Base-by-base conservation (phyloP, 2,888 invertebrate species). In the Subacronicta megacephala region DNA sequence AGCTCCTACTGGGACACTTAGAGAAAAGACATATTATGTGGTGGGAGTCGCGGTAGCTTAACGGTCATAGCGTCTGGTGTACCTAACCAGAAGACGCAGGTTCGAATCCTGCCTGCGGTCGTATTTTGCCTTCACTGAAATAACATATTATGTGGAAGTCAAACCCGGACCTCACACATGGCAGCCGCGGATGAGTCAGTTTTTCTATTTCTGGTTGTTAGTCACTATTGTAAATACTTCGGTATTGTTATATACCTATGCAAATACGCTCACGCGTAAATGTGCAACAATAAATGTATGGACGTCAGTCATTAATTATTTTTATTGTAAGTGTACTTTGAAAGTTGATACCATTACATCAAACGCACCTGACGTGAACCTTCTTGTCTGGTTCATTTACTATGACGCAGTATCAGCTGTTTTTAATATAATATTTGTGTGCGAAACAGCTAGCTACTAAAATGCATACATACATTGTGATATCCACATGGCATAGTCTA, bases 361-460 rank as follows among this genome's bases (percentile, higher is more conserved):
- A 13, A 45, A 55, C 41, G 35, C 50, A 46, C 41, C 35, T 16
- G 35, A 17, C 37, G 9, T 62, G 40, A 55, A 37, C 55, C 26
- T 23, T 49, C 33, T 44, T 37, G 42, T 50, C 16, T 33, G 17
- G 18, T 6, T n/a, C 42, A 29, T 20, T 62, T 37, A 35, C 33
- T 35, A n/a, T 45, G 58, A 63, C 50, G 59, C 15, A 57, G 18
- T 50, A 53, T 54, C 59, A 64, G 45, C 59, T 65, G 53, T 31
- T 43, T 42, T 46, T 42, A 37, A 37, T n/a, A 31, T 23, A 13
- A 42, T 36, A 46, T 29, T 49, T 40, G 16, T 31, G n/a, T 7
- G 46, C 49, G 35, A 54, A 42, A 59, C 17, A 13, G 38, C 15
- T 33, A 42, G 15, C 29, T 55, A n/a, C n/a, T n/a, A n/a, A n/a